phyloP scores from a whole-genome alignment of 2,113 vertebrate genomes.

The Alligator sinensis region DNA sequence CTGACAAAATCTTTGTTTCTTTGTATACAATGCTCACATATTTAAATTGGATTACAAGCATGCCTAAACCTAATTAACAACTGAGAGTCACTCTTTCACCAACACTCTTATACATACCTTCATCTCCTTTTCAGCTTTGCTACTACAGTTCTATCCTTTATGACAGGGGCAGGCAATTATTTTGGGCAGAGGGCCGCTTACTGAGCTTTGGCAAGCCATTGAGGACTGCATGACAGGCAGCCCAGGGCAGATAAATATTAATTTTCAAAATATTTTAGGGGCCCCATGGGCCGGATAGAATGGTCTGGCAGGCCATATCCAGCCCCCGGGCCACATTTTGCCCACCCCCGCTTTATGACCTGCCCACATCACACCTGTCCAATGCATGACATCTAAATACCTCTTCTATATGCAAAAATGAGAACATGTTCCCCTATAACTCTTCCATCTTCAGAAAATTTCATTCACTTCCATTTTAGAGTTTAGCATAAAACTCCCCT shows the following conservation, averaged over 20 bases:
- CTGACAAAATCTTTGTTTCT: not conserved
- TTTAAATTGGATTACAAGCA: not conserved
- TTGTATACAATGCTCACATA: not conserved
- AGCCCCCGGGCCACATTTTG: no score
- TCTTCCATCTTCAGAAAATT: not conserved
- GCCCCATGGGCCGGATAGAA: no score
- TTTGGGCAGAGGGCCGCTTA: no score
- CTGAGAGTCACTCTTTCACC: not conserved
- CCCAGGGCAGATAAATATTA: no score
- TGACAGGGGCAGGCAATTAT: no score
- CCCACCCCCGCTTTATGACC: not conserved
- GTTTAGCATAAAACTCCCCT: not conserved
- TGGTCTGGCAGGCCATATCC: no score
- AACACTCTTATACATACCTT: not conserved
- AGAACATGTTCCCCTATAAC: not conserved
- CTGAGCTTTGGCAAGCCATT: no score
- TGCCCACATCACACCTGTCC: not conserved
- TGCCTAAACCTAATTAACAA: not conserved
- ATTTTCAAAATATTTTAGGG: no score
- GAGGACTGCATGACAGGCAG: no score
- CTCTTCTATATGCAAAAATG: not conserved
- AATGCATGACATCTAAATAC: not conserved
- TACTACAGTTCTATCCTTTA: not conserved
- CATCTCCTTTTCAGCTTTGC: not conserved
- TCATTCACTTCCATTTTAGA: not conserved